Conservation (phyloP, 2,113 vertebrate species). For the Protobothrops mucrosquamatus region DNA sequence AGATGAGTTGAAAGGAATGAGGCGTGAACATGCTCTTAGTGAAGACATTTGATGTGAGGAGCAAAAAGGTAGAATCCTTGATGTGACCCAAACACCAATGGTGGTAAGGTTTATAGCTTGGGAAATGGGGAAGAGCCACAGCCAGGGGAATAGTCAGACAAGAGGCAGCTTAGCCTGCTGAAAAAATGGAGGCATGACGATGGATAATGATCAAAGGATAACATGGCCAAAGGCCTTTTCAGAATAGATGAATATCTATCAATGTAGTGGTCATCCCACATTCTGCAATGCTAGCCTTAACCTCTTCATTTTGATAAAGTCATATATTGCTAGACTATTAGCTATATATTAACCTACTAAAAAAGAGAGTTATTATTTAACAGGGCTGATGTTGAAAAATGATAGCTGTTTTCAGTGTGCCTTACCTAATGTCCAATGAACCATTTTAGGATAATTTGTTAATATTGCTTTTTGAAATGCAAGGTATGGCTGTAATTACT, state of each 20-base stretch:
- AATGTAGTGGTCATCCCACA: neutral
- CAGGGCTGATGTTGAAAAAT: neutral
- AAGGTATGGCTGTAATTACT: neutral
- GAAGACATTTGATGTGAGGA: neutral
- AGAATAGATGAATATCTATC: neutral
- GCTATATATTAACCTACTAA: neutral
- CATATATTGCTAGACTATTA: neutral
- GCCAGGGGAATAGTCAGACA: neutral
- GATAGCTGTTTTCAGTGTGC: neutral
- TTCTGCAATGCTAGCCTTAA: neutral
- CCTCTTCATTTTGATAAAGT: neutral
- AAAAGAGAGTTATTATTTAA: neutral
- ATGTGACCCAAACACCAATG: neutral
- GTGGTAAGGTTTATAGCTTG: neutral
- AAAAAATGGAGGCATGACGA: neutral
- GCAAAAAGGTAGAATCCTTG: neutral
- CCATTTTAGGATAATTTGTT: neutral
- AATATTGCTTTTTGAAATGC: neutral
- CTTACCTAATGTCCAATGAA: neutral
- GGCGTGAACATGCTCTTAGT: neutral
- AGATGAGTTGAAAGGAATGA: neutral
- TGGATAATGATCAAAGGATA: neutral
- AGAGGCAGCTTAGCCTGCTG: neutral
- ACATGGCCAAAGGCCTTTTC: neutral
- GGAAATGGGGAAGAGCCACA: neutral